These are phyloP conservation scores for Lithophane leautieri DNA, from an alignment of 2,888 invertebrate genomes.

Conservation along the genomic window DNA sequence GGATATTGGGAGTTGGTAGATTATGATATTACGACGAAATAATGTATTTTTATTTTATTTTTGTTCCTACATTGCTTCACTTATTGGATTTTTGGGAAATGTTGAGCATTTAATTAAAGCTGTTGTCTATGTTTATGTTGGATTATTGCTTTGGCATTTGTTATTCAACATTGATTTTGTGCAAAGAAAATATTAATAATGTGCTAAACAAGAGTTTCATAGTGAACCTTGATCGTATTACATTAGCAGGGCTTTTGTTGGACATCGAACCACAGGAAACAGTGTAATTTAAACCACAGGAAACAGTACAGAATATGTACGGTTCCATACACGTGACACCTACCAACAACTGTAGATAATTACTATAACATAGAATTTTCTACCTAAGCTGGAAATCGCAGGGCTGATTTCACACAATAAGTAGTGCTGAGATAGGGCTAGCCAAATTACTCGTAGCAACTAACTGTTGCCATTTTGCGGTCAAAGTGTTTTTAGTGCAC, in stretches of 20 bases:
- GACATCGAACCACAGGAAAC: background rate
- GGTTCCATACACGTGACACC: background rate
- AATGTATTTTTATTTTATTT: slow-evolving; percentile 31
- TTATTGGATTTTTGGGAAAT: slow-evolving; percentile 35
- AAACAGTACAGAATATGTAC: background rate
- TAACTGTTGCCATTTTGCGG: slow-evolving; percentile 46
- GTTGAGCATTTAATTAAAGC: slow-evolving; percentile 38
- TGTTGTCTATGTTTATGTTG: slow-evolving; percentile 18
- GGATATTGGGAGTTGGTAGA: slow-evolving; percentile 56
- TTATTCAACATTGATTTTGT: slow-evolving; percentile 16
- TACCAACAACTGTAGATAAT: background rate
- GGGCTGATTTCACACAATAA: background rate
- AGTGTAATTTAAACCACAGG: background rate
- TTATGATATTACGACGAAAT: slow-evolving; percentile 44
- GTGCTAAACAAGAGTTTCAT: background rate
- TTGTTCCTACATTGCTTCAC: background rate
- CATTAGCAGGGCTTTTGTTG: background rate
- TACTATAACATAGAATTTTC: background rate
- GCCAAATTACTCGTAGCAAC: slow-evolving; percentile 37
- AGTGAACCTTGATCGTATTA: background rate
- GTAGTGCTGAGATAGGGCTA: slow-evolving; percentile 4
- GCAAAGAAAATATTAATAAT: background rate
- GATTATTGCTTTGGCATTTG: slow-evolving; percentile 31
- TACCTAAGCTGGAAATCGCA: background rate
- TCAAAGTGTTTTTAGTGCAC: slow-evolving; percentile 47